Base-by-base conservation (phyloP, 2,797 vertebrate genomes). In the Sorex maritimensis region DNA sequence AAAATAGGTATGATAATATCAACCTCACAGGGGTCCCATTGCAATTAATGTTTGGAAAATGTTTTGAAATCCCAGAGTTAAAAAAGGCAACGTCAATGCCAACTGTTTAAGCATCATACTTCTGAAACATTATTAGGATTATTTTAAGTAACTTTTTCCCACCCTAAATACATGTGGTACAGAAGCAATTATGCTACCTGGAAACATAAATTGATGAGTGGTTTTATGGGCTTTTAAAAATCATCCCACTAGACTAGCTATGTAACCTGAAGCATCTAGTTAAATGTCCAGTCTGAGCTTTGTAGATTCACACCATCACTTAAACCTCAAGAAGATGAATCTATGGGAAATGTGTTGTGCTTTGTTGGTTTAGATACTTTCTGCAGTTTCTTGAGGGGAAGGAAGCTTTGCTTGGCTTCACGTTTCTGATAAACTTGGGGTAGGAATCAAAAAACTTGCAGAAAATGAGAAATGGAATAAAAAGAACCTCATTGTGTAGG, bases 1-100 rank as follows among this genome's bases (percentile, higher is more conserved):
- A 96, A 97, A 96, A 95, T 85, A 96, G 89, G 92, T 92, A 69
- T 94, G 95, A 95, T 95, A 95, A 81, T 94, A 88, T 67, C 92
- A 49, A 61, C 85, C 58, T 88, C 89, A 83, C 81, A 1, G 2
- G 93, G 87, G 87, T 74, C 78, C 90, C 80, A 84, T 88, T 72
- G 26, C 38, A 95, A 96, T 84, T 79, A 71, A 96, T 94, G 55
- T 94, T 97, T 95, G 83, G 93, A 87, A 96, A 95, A 86, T 91
- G 93, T 95, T 96, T 91, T 71, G 69, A 96, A 72, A 93, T 86
- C 41, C 74, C 95, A 84, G 92, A 93, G 92, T 46, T 94, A 3
- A 89, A 88, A 77, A 93, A 95, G 34, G 46, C 0, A 28, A 68
- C 82, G 49, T 65, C 68, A 90, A 34, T 69, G 81, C 1, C 79